Evolutionary conservation across 1,140 invertebrate genomes (phyloP).

Genomic region (Zaprionus ornatus): DNA sequence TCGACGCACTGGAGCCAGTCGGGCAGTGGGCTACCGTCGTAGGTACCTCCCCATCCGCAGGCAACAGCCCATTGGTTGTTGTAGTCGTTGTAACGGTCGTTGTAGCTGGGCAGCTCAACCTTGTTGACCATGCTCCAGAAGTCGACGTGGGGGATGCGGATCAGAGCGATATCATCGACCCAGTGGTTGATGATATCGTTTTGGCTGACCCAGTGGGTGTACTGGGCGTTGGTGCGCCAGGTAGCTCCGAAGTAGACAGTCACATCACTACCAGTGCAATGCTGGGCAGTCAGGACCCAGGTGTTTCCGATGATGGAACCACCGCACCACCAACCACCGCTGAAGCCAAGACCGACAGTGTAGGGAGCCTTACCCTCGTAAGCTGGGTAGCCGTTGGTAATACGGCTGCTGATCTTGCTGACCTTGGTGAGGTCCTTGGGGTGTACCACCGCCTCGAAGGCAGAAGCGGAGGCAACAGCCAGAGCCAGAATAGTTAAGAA

Average conservation of each 20-base stretch:
- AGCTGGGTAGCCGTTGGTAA: slow-evolving; percentile 43
- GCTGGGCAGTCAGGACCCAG: slow-evolving; percentile 59
- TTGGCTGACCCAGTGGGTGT: slow-evolving; percentile 45
- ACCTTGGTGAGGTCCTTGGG: slow-evolving; percentile 10
- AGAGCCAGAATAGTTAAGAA: slow-evolving; percentile 51
- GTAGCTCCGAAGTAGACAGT: slow-evolving; percentile 54
- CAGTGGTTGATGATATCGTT: slow-evolving; percentile 33
- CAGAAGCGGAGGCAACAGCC: slow-evolving; percentile 45
- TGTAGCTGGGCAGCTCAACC: slow-evolving; percentile 41
- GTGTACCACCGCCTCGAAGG: slow-evolving; percentile 19
- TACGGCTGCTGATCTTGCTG: slow-evolving; percentile 47
- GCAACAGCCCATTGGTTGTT: slow-evolving; percentile 37
- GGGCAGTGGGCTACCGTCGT: slow-evolving; percentile 29
- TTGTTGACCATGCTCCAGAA: slow-evolving; percentile 41
- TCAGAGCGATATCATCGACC: slow-evolving; percentile 39
- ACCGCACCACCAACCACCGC: slow-evolving; percentile 85
- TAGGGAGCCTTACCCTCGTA: slow-evolving; percentile 31
- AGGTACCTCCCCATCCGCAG: slow-evolving; percentile 49
- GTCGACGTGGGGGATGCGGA: slow-evolving; percentile 37
- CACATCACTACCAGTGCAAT: slow-evolving; percentile 54
- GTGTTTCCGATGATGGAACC: slow-evolving; percentile 85
- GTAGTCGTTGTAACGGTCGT: slow-evolving; percentile 35
- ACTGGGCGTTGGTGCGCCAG: slow-evolving; percentile 55
- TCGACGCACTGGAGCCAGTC: slow-evolving; percentile 39
- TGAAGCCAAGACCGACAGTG: slow-evolving; percentile 66